phyloP scores from a whole-genome alignment of 2,797 vertebrate genomes.

The Prunella strophiata region DNA sequence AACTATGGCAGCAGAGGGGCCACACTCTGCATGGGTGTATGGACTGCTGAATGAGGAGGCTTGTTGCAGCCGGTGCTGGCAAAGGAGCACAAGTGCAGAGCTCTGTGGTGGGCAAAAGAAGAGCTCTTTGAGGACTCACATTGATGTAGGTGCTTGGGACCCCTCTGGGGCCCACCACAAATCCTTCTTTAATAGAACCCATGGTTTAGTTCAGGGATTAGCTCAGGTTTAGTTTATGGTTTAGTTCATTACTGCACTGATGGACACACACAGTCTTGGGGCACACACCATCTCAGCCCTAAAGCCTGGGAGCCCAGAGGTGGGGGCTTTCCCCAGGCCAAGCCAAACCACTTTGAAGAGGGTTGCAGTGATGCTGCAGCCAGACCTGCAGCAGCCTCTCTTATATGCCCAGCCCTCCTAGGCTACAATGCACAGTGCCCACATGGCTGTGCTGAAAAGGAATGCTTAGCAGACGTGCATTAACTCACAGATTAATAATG shows the following conservation, averaged over 20 bases:
- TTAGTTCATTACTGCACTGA: rapidly evolving
- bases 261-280: rapidly evolving
- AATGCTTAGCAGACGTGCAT: background rate
- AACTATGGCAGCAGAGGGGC: background rate
- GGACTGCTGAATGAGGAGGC: background rate
- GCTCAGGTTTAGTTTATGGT: too few relatives aligned
- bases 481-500: background rate
- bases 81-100: background rate
- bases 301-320: background rate
- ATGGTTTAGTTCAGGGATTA: background rate
- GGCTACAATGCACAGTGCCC: background rate
- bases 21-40: rapidly evolving
- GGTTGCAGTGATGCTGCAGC: background rate
- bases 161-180: rapidly evolving
- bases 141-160: background rate
- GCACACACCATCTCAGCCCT: background rate
- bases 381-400: background rate
- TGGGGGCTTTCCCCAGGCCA: background rate
- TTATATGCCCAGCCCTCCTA: background rate
- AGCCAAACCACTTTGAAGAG: background rate
- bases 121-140: background rate
- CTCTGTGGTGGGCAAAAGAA: background rate
- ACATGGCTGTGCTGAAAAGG: background rate
- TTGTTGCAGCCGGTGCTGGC: background rate
- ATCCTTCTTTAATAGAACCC: background rate